Conservation (phyloP, 2,113 vertebrate species). For the Papio anubis region DNA sequence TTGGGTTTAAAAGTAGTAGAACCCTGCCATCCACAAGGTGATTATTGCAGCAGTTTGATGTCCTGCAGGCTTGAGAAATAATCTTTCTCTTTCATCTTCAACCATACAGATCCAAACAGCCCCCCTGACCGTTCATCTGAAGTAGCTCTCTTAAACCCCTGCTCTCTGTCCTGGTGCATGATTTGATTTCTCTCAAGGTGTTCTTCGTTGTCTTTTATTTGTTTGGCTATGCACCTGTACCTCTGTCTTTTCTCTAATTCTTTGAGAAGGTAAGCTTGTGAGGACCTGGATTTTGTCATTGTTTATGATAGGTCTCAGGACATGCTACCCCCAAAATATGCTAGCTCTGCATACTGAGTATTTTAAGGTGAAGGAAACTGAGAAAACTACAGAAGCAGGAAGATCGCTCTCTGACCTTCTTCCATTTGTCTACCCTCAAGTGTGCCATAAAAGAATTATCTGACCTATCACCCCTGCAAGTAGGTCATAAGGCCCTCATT, state of each 20-base stretch:
- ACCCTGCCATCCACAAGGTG: not conserved
- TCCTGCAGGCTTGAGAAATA: not conserved
- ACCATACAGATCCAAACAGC: not conserved
- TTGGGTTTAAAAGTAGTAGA: not conserved
- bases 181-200: not conserved
- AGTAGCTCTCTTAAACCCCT: not conserved
- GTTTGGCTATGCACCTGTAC: no score
- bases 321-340: not conserved
- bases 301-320: not conserved
- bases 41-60: not conserved
- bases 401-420: not conserved
- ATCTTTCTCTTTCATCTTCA: not conserved
- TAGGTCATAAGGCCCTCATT: not conserved
- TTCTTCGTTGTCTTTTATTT: not conserved
- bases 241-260: not conserved
- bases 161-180: not conserved
- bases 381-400: not conserved
- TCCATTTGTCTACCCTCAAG: not conserved
- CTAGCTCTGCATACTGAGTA: not conserved
- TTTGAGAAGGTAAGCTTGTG: not conserved
- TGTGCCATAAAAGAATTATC: not conserved
- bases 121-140: not conserved
- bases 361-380: not conserved
- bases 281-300: not conserved
- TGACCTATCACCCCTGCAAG: not conserved